Evolutionary conservation across 2,888 invertebrate species (phyloP), one percentile per base, ranked within the genome.

Genomic region (Helicoverpa assulta): DNA sequence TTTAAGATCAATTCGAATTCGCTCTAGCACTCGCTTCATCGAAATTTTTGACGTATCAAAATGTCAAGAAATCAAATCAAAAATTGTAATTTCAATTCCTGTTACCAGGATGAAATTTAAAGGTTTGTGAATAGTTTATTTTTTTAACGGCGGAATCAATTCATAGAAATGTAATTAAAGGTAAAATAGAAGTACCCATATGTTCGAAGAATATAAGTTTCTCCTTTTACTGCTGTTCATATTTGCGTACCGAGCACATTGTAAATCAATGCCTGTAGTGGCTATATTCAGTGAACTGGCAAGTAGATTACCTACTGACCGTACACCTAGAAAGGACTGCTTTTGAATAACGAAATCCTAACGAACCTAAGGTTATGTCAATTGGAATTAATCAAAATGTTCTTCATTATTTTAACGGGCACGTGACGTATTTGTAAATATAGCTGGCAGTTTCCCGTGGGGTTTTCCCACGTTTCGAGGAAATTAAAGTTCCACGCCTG

Each of bases 261-360:
- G 4, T 16, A 43, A 43, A 2, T 56, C 33, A 37, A 26, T 26
- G 8, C 26, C 19, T 10, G 16, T 12, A 29, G 16, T 14, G 0
- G 29, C 33, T 3, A 51, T 51, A 67, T 47, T 4, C 26, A 55
- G n/a, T 29, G 40, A 55, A n/a, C 55, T 68, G 33, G 74, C 43
- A 55, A 51, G 33, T n/a, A 26, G 43, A 74, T 68, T 68, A 72
- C n/a, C n/a, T n/a, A n/a, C 59, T 68, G 72, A 60, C 55, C 51
- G 19, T n/a, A 10, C 50, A n/a, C 33, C n/a, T 6, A 19, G 10
- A 26, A 16, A 10, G 21, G 19, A 67, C 43, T 59, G 68, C 19
- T 68, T 59, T 60, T 68, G 55, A 75, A 69, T 75, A 60, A 60
- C 69, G 43, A 68, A 75, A 59, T 73, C 29, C 43, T 59, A 56